Evolutionary conservation across 1,140 invertebrate species (phyloP), one percentile per base, ranked within the genome.

Genomic region (Octopus sinensis): DNA sequence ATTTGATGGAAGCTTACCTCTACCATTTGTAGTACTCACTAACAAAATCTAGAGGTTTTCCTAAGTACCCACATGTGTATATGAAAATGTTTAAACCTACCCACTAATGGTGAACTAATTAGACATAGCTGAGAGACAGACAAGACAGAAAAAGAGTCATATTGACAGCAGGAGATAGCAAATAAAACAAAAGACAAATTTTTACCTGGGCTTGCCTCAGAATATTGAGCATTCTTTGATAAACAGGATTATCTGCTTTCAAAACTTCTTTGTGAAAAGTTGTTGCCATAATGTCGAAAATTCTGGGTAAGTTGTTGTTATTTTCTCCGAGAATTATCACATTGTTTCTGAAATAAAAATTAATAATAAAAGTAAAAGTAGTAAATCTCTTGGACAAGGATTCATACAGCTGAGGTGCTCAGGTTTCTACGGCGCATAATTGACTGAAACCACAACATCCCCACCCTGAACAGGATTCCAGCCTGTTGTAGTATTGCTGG

Each of bases 261-360:
- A 99, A 92, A 30, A 95, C 96, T 87, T 96, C 95, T 87, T 93
- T 93, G 80, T 92, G 92, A 89, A 99, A 95, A 2, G 96, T 95
- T 89, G 98, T 96, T 0, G 96, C 95, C 83, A 99, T 95, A 82
- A 97, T 95, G 80, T 93, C 93, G 83, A 99, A 93, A 82, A 99
- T 93, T 82, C 93, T 93, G 52, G 96, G 96, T 85, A 99, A 92
- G 92, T 98, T 98, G 79, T 93, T 92, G 88, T 97, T 96, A 86
- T 96, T 94, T 53, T 92, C 93, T 52, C 96, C 96, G 86, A 98
- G 91, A 76, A 98, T 93, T 68, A 94, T 91, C 5, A 95, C 94
- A 92, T 99, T 95, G 90, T 98, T 97, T 82, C 90, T 92, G 82
- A 53, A 86, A 83, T 81, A 77, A 53, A 75, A 73, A 4, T 13